Percentiles rank a stretch among this genome's conserved stretches.
Conservation (phyloP, 2,113 vertebrate genomes). For the Euleptes europaea region DNA sequence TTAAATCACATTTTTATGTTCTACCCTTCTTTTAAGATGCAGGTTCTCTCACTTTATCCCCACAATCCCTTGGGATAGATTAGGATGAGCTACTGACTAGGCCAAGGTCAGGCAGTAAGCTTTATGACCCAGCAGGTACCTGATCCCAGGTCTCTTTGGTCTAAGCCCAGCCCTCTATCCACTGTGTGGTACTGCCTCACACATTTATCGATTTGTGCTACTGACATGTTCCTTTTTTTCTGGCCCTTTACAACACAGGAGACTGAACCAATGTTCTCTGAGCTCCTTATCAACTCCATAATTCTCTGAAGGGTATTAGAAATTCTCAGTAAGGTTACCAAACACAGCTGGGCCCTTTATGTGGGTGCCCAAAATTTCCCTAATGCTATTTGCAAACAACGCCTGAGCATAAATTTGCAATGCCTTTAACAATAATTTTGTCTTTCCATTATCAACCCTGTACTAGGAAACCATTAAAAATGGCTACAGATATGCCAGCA, state of each 20-base stretch:
- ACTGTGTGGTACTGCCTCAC: neutral
- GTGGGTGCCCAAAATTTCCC: constrained; percentile 10
- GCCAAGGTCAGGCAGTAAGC: neutral
- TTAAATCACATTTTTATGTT: neutral
- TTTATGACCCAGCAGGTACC: neutral
- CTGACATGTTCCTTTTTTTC: neutral
- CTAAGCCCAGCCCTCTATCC: neutral
- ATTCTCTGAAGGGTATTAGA: neutral
- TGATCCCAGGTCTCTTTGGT: neutral
- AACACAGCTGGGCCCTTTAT: neutral
- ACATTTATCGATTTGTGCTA: neutral
- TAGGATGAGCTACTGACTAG: neutral
- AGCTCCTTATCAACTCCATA: neutral
- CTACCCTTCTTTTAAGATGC: neutral
- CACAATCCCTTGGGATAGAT: neutral
- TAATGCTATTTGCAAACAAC: constrained; percentile 17
- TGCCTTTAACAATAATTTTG: constrained; percentile 18
- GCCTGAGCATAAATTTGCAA: neutral
- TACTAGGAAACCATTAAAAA: constrained; percentile 46
- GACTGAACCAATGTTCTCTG: neutral
- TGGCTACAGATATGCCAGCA: constrained; percentile 52
- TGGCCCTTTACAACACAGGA: neutral
- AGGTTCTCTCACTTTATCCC: neutral
- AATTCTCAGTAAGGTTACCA: constrained; percentile 9
- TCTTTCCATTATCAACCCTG: constrained; percentile 48